A percentile compares a stretch with the other conserved stretches of the same genome.
phyloP scores from a whole-genome alignment of 2,888 invertebrate species.

The Lobophora halterata region DNA sequence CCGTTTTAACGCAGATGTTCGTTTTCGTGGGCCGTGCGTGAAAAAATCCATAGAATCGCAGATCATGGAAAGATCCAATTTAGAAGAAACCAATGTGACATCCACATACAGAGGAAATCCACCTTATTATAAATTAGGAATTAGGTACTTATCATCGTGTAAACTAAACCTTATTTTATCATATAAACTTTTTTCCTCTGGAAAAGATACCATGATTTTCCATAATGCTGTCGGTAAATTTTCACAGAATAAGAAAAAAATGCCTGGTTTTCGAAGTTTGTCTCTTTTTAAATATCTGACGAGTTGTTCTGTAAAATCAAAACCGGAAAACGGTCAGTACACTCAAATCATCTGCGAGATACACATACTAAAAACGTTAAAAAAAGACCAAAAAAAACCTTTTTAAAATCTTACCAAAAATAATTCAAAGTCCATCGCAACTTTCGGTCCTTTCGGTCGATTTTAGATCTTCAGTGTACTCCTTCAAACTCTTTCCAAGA shows the following conservation, averaged over 20 bases:
- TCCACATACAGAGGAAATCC: no score
- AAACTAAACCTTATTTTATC: slow-evolving; percentile 3
- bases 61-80: no score
- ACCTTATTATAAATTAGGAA: no score
- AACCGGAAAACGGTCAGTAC: slow-evolving; percentile 42
- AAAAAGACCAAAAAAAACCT: slow-evolving; percentile 35
- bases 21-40: no score
- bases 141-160: background rate
- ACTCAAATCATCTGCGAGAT: slow-evolving; percentile 49
- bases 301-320: slow-evolving; percentile 44
- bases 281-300: slow-evolving; percentile 38
- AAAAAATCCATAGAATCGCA: no score
- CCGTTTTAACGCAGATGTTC: no score
- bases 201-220: no score
- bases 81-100: no score
- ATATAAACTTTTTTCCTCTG: no score
- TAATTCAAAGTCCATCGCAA: slow-evolving; percentile 1
- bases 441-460: slow-evolving; percentile 23
- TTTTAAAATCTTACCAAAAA: slow-evolving; percentile 26
- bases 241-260: slow-evolving; percentile 5
- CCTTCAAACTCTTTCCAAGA: slow-evolving; percentile 33
- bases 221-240: slow-evolving; percentile 4
- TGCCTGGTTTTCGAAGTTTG: slow-evolving; percentile 16
- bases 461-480: slow-evolving; percentile 26
- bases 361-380: slow-evolving; percentile 45